A percentile compares a stretch with the other conserved stretches of the same genome.
These are phyloP conservation scores for Cantharis rustica DNA, from an alignment of 2,888 invertebrate genomes.

Conservation along the genomic window DNA sequence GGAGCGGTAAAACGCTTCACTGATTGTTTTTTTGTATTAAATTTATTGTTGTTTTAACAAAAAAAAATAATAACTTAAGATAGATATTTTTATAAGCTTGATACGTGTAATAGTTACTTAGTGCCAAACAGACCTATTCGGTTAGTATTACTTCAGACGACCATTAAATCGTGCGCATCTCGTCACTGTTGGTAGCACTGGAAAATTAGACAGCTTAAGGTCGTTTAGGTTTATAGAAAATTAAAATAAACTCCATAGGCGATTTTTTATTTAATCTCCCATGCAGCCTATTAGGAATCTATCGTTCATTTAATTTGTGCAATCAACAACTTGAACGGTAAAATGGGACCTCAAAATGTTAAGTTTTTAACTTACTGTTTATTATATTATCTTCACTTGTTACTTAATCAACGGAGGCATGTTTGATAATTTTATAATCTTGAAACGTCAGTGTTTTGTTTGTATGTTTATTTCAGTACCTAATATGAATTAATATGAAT, in stretches of 20 bases:
- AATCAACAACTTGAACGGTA: not conserved
- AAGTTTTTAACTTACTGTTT: not conserved
- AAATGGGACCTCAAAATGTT: not conserved
- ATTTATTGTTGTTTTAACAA: not conserved
- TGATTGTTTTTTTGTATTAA: not conserved
- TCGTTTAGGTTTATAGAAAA: not conserved
- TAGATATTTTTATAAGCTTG: conserved; percentile 1
- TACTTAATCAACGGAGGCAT: not conserved
- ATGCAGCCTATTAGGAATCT: not conserved
- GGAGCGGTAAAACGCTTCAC: not conserved
- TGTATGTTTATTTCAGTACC: not conserved
- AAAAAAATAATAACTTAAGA: not conserved
- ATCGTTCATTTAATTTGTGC: not conserved
- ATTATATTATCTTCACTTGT: not conserved
- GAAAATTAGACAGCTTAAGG: not conserved
- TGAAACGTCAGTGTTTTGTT: not conserved
- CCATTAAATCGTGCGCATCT: not conserved
- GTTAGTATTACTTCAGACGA: not conserved
- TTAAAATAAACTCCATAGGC: too few species aligned
- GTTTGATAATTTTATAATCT: not conserved
- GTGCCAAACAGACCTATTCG: not conserved
- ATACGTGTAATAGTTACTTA: not conserved
- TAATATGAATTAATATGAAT: not conserved
- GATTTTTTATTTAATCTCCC: too few species aligned
- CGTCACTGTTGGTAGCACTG: too few species aligned